A percentile compares a stretch with the other conserved stretches of the same genome.
Evolutionary conservation across 1,140 invertebrate genomes (phyloP).

Genomic region (Bathynomus jamesi): DNA sequence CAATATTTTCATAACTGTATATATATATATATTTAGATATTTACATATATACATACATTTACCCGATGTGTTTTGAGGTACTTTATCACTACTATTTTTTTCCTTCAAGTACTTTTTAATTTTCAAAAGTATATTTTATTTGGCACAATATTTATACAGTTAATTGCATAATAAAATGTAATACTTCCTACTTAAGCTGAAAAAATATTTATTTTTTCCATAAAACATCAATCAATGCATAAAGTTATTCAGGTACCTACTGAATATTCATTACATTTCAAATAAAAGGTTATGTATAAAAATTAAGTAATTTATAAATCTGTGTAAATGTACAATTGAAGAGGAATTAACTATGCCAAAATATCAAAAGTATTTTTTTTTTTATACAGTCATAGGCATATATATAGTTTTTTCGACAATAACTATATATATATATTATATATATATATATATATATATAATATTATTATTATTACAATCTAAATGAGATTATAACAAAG

Average conservation of each 20-base stretch:
- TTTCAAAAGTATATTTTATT: background rate
- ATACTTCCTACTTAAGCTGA: background rate
- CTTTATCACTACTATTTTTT: too few relatives aligned
- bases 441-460: too few relatives aligned
- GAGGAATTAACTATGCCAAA: background rate
- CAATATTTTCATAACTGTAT: background rate
- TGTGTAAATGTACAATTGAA: background rate
- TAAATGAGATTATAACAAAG: too few relatives aligned
- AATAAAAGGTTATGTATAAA: background rate
- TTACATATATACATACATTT: background rate
- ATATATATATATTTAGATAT: background rate
- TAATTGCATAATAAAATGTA: background rate
- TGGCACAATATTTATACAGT: background rate
- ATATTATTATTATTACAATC: too few relatives aligned
- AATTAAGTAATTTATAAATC: background rate
- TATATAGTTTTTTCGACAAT: too few relatives aligned
- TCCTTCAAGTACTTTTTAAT: too few relatives aligned
- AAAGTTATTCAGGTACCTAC: background rate
- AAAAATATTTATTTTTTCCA: background rate
- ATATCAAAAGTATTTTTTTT: too few relatives aligned
- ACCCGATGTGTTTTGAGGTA: background rate
- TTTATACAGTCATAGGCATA: too few relatives aligned
- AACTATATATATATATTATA: too few relatives aligned
- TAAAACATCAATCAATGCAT: background rate
- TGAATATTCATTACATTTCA: background rate